These are phyloP conservation scores for Solenopsis invicta DNA, from an alignment of 1,140 invertebrate species.

Conservation along the genomic window DNA sequence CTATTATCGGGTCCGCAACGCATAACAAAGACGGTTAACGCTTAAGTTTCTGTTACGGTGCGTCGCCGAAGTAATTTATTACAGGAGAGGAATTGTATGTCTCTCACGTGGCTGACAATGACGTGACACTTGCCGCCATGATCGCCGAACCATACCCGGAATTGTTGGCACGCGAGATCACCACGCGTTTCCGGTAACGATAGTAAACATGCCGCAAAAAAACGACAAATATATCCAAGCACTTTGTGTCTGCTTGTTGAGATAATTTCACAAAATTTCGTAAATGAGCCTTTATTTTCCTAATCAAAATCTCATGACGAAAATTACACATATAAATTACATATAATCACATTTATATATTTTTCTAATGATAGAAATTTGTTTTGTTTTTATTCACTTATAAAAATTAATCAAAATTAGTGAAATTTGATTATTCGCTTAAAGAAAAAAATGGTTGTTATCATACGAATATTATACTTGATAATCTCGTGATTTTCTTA, in stretches of 20 bases:
- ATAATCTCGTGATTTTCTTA: neutral
- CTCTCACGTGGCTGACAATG: neutral
- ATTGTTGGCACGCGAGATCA: conserved; percentile 21
- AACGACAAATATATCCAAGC: neutral
- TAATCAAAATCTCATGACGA: neutral
- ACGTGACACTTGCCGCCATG: conserved; percentile 4
- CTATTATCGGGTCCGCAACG: neutral
- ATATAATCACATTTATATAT: neutral
- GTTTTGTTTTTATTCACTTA: neutral
- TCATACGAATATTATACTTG: conserved; percentile 5
- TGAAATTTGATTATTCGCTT: neutral
- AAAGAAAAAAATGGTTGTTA: neutral
- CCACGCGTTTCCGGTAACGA: neutral
- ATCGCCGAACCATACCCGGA: conserved; percentile 40
- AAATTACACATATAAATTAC: neutral
- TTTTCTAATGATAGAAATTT: conserved; percentile 12
- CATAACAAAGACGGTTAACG: conserved; percentile 21
- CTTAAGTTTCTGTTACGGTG: conserved; percentile 16
- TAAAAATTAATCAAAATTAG: neutral
- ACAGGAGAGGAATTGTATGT: conserved; percentile 22
- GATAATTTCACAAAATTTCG: neutral
- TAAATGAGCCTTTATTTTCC: neutral
- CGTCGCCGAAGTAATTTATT: conserved; percentile 31
- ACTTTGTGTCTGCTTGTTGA: neutral
- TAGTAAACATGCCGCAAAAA: neutral